These are phyloP conservation scores for Leptopilina myrica DNA, from an alignment of 2,888 invertebrate genomes.

Conservation along the genomic window DNA sequence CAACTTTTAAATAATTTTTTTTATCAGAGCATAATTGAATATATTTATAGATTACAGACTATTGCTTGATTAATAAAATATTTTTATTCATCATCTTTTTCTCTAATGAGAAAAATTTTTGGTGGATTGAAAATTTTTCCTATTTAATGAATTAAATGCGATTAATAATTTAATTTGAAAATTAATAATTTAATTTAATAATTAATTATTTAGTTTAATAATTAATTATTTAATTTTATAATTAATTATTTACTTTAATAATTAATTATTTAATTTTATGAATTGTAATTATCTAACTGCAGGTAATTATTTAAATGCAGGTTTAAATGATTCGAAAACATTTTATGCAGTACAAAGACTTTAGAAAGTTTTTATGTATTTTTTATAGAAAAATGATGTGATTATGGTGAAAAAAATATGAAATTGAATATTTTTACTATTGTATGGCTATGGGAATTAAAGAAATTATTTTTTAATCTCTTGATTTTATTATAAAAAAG, in stretches of 20 bases:
- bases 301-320: too few species aligned
- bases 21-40: constrained; percentile 5
- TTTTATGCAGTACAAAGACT: too few species aligned
- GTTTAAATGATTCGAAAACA: too few species aligned
- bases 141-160: too few species aligned
- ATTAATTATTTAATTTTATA: too few species aligned
- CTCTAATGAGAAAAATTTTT: not conserved
- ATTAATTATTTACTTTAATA: too few species aligned
- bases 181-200: too few species aligned
- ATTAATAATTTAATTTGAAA: too few species aligned
- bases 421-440: not conserved
- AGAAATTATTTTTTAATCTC: constrained; percentile 16
- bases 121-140: not conserved
- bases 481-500: constrained; percentile 13
- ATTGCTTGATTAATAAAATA: not conserved
- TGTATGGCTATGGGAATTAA: constrained; percentile 2
- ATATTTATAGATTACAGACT: constrained; percentile 5
- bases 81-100: too few species aligned
- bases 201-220: too few species aligned
- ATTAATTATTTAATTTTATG: too few species aligned
- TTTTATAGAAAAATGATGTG: constrained; percentile 4
- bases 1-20: constrained; percentile 24
- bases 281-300: too few species aligned
- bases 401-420: not conserved
- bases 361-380: not conserved